Evolutionary conservation across 2,797 vertebrate genomes (phyloP).

Genomic region (Danio choprae): DNA sequence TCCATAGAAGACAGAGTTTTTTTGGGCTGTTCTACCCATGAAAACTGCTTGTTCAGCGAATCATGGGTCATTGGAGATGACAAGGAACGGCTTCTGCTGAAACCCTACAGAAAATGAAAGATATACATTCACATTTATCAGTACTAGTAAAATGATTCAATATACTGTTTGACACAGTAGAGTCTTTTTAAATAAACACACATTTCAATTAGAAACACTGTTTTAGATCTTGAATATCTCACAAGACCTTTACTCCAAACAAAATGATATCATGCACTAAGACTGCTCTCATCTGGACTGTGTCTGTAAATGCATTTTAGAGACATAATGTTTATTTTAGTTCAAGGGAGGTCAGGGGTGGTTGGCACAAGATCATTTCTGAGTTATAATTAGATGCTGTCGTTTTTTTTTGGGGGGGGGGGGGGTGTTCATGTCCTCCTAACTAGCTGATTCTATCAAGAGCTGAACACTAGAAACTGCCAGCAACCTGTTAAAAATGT

Average conservation of each 20-base stretch:
- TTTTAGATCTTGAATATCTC: not conserved
- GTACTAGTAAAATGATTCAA: not conserved
- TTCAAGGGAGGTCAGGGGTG: not conserved
- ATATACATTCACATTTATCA: not conserved
- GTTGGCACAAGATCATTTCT: not conserved
- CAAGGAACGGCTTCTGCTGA: constrained; percentile 77
- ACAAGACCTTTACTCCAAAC: not conserved
- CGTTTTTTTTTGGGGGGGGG: too few relatives aligned
- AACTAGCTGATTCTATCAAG: not conserved
- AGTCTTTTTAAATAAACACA: not conserved
- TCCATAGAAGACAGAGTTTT: constrained; percentile 88
- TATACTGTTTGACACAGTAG: not conserved
- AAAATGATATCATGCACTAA: not conserved
- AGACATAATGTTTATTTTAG: not conserved
- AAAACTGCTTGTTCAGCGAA: constrained; percentile 70
- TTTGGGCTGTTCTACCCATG: constrained; percentile 73
- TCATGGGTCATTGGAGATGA: constrained; percentile 77
- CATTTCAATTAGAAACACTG: not conserved
- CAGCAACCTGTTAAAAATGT: too few relatives aligned
- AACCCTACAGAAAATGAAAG: constrained; percentile 64
- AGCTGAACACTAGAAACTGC: not conserved
- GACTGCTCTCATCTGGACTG: constrained; percentile 38
- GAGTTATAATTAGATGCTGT: constrained; percentile 11
- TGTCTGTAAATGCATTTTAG: not conserved
- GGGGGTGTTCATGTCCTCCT: not conserved